A percentile compares a stretch with the other conserved stretches of the same genome.
phyloP scores from a whole-genome alignment of 2,113 vertebrate species.

The Chaetodon trifascialis region DNA sequence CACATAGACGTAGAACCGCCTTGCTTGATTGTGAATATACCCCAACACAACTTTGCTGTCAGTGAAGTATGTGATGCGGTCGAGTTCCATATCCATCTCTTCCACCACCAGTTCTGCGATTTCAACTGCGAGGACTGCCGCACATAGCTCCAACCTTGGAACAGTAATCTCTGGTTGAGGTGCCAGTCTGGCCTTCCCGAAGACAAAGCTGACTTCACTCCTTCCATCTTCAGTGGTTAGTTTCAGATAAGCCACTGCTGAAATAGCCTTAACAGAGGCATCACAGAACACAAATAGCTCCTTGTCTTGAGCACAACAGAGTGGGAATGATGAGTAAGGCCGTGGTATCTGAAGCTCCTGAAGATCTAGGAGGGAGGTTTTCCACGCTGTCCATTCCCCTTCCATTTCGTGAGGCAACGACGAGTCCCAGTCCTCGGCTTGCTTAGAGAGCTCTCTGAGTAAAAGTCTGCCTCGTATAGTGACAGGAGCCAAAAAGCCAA shows the following conservation, averaged over 20 bases:
- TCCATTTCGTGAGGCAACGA: conserved; percentile 1
- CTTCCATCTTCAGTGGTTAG: conserved; percentile 33
- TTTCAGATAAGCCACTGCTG: conserved; percentile 46
- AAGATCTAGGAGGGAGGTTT: conserved; percentile 5
- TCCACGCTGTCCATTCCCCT: conserved; percentile 1
- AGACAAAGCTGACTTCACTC: conserved; percentile 30
- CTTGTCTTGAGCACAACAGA: not conserved
- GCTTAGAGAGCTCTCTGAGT: not conserved
- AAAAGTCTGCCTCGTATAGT: conserved; percentile 2
- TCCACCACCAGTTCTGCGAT: not conserved
- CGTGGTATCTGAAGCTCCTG: rapidly evolving
- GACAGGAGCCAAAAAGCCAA: conserved; percentile 10
- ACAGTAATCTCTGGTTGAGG: conserved; percentile 37
- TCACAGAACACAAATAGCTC: conserved; percentile 53
- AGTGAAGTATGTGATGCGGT: too few relatives aligned
- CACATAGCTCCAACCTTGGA: conserved; percentile 45
- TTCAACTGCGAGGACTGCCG: conserved; percentile 27
- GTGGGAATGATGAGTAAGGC: not conserved
- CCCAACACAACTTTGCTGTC: conserved; percentile 32
- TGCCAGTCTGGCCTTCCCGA: conserved; percentile 31
- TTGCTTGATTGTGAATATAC: conserved; percentile 6
- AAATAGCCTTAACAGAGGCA: conserved; percentile 21
- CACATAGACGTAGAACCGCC: conserved; percentile 28
- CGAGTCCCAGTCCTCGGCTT: conserved; percentile 36
- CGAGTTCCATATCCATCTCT: not conserved